A percentile compares a stretch with the other conserved stretches of the same genome.
These are phyloP conservation scores for Lithobates sylvaticus DNA, from an alignment of 2,797 vertebrate genomes.

Conservation along the genomic window DNA sequence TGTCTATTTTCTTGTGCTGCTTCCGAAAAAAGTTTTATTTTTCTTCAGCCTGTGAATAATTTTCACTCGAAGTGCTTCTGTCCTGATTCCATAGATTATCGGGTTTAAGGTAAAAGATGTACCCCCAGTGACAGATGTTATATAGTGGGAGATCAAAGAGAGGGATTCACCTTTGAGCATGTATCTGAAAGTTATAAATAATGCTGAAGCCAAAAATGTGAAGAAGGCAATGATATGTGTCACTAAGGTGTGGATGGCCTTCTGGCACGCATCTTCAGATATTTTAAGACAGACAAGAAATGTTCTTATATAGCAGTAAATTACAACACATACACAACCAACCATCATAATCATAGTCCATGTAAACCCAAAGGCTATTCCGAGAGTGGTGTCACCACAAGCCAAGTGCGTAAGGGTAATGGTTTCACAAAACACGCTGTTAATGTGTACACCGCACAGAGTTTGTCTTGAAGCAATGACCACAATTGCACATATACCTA, in stretches of 20 bases:
- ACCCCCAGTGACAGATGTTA: not conserved
- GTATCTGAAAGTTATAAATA: slow-evolving; percentile 1
- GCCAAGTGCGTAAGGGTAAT: not conserved
- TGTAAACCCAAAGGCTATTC: not conserved
- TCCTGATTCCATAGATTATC: slow-evolving; percentile 35
- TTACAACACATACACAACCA: not conserved
- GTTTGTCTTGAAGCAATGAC: not conserved
- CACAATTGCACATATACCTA: not conserved
- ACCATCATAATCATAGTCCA: not conserved
- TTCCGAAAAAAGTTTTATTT: not conserved
- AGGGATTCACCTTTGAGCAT: not conserved
- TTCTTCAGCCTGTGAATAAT: slow-evolving; percentile 8
- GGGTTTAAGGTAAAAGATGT: not conserved
- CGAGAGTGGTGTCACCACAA: slow-evolving; percentile 4
- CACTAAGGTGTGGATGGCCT: slow-evolving; percentile 21
- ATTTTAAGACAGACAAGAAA: not conserved
- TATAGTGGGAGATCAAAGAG: not conserved
- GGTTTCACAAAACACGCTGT: not conserved
- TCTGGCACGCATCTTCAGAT: not conserved
- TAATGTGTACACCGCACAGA: not conserved
- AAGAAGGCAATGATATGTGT: slow-evolving; percentile 12
- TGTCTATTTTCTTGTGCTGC: too few species aligned
- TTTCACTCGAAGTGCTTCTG: slow-evolving; percentile 1
- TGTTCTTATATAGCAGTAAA: slow-evolving; percentile 26
- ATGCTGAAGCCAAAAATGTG: not conserved